Evolutionary conservation across 2,888 invertebrate species (phyloP).

Genomic region (Trissolcus japonicus): DNA sequence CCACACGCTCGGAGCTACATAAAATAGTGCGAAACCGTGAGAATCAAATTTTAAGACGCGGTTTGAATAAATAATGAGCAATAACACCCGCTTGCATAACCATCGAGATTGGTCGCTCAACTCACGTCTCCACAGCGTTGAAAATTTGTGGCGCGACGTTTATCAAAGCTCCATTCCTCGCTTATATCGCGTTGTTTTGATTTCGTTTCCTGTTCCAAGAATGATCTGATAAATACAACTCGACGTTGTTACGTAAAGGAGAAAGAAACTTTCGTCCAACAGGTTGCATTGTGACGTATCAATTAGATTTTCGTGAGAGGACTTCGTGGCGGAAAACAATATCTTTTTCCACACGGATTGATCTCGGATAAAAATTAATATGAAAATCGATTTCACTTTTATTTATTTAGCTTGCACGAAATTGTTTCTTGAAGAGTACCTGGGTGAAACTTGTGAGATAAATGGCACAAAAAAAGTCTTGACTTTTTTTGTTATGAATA

Average conservation of each 20-base stretch:
- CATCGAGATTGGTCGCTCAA: conserved; percentile 25
- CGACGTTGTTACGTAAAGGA: conserved; percentile 22
- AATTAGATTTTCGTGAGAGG: conserved; percentile 14
- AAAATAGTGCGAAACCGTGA: conserved; percentile 48
- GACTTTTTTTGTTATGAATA: too few species aligned
- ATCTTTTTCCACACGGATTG: too few species aligned
- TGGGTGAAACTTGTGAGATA: too few species aligned
- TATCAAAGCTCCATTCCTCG: conserved; percentile 13
- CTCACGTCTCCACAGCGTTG: conserved; percentile 32
- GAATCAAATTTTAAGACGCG: conserved; percentile 56
- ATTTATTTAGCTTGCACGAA: too few species aligned
- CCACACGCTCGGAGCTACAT: conserved; percentile 27
- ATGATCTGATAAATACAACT: conserved; percentile 13
- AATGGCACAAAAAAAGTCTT: too few species aligned
- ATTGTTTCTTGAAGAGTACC: too few species aligned
- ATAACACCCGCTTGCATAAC: conserved; percentile 42
- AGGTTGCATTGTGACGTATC: conserved; percentile 28
- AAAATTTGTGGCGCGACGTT: conserved; percentile 45
- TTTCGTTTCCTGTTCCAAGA: conserved; percentile 36
- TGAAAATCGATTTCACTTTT: too few species aligned
- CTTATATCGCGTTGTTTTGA: conserved; percentile 23
- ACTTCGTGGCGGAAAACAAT: too few species aligned
- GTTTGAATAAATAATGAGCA: conserved; percentile 44
- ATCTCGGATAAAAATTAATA: too few species aligned
- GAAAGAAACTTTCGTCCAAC: conserved; percentile 17